Evolutionary conservation across 2,113 vertebrate genomes (phyloP), one percentile per base, ranked within the genome.

Genomic region (Spea multiplicata): DNA sequence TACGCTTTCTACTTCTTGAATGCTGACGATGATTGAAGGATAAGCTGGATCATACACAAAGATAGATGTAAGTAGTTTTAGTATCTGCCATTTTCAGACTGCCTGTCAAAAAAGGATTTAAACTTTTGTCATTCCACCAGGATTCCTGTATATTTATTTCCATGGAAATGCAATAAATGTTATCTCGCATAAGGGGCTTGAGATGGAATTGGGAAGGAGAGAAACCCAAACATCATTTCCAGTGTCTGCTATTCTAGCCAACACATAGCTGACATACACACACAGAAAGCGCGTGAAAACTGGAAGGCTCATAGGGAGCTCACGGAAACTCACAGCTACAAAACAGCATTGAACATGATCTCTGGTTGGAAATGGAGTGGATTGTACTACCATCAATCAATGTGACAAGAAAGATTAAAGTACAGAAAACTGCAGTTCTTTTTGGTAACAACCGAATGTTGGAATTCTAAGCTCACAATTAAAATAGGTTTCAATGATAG

Each of bases 81-180:
- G 87, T 87, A 87, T 87, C 88, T 85, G 87, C 85, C 86, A 79
- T 88, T 85, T 85, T 89, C 86, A 83, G 84, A 84, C 83, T 84
- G 73, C 84, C 86, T 86, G 86, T 89, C 86, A 89, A 84, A 87
- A 85, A 84, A 85, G 88, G 84, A 86, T 87, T 88, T 88, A 86
- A 87, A 87, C 82, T 83, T 85, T 88, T 89, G 87, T 88, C 84
- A 83, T 87, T 88, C 81, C 86, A 66, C 84, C 80, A 72, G 84
- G 81, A 83, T 85, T 84, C 79, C 82, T 83, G 81, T 88, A 86
- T 86, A 88, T 88, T 88, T 88, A 87, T 88, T 87, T 75, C 83
- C 79, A 3, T 80, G 2, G 82, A 85, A 86, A 85, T 65, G 83
- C 84, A 87, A 85, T 88, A 87, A 87, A 86, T 86, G 85, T 86